These are phyloP conservation scores for Meteorus cinctellus DNA, from an alignment of 2,888 invertebrate species.

Conservation along the genomic window DNA sequence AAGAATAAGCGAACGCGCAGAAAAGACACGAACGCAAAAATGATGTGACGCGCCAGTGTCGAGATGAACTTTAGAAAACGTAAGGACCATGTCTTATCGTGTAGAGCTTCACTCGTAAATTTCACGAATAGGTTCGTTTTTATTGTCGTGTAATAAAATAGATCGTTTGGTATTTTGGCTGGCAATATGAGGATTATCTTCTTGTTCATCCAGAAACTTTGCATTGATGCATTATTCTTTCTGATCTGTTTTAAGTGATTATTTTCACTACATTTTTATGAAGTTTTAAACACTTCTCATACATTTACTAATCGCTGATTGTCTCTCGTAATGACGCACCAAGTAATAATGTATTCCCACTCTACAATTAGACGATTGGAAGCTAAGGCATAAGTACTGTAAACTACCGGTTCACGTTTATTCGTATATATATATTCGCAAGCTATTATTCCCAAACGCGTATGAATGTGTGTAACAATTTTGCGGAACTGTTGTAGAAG, in stretches of 20 bases:
- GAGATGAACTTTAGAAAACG: neutral
- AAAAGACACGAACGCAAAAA: neutral
- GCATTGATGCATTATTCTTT: neutral
- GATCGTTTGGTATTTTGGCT: neutral
- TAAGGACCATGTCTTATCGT: neutral
- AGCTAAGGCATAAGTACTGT: neutral
- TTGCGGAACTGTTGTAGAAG: conserved; percentile 47
- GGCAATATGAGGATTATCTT: neutral
- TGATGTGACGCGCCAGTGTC: neutral
- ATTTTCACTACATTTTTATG: neutral
- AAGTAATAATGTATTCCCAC: neutral
- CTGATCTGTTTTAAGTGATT: neutral
- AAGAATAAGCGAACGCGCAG: conserved; percentile 20
- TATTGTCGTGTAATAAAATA: neutral
- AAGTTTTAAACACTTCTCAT: neutral
- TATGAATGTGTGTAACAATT: conserved; percentile 60
- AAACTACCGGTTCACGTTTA: neutral
- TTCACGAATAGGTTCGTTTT: neutral
- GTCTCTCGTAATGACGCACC: neutral
- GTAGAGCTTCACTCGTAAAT: neutral
- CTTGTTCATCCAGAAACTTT: no score
- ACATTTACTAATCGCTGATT: neutral
- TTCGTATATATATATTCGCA: neutral
- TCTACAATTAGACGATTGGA: conserved; percentile 13
- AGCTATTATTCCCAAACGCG: conserved; percentile 49